Percentiles rank a stretch among this genome's conserved stretches.
These are phyloP conservation scores for Microplitis manilae DNA, from an alignment of 2,888 invertebrate species.

Conservation along the genomic window DNA sequence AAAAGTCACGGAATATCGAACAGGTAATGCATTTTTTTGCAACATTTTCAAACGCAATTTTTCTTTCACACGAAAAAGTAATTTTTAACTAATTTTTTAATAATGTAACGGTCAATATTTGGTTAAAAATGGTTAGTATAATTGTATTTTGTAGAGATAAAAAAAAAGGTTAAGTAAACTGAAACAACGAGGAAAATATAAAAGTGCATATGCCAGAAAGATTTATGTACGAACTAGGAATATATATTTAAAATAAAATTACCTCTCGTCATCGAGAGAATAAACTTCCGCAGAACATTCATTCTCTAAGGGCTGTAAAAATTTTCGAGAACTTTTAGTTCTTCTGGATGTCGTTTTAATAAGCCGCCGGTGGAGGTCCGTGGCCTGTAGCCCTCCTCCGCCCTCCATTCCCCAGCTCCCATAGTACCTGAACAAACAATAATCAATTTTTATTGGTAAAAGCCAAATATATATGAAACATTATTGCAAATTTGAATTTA, in stretches of 20 bases:
- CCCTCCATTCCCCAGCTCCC: constrained; percentile 71
- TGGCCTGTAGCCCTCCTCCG: constrained; percentile 71
- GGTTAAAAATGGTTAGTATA: too few relatives aligned
- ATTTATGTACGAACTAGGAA: not conserved
- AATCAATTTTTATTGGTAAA: not conserved
- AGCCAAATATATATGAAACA: not conserved
- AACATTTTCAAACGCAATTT: too few relatives aligned
- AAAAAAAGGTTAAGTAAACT: too few relatives aligned
- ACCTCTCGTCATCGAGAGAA: constrained; percentile 59
- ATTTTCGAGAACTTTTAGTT: constrained; percentile 57
- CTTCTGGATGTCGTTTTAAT: constrained; percentile 57
- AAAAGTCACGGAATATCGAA: too few relatives aligned
- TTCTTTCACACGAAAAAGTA: too few relatives aligned
- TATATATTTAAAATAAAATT: constrained; percentile 29
- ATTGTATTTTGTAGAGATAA: too few relatives aligned
- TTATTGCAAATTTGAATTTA: too few relatives aligned
- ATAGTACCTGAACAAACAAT: constrained; percentile 64
- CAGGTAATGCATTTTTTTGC: too few relatives aligned
- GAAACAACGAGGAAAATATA: too few relatives aligned
- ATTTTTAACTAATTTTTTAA: too few relatives aligned
- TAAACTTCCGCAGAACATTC: constrained; percentile 51
- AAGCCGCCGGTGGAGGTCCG: constrained; percentile 68
- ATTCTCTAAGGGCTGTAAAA: constrained; percentile 55
- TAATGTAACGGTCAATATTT: too few relatives aligned
- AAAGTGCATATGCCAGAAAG: too few relatives aligned